These are phyloP conservation scores for Agrilus mali DNA, from an alignment of 2,888 invertebrate genomes.

Conservation along the genomic window DNA sequence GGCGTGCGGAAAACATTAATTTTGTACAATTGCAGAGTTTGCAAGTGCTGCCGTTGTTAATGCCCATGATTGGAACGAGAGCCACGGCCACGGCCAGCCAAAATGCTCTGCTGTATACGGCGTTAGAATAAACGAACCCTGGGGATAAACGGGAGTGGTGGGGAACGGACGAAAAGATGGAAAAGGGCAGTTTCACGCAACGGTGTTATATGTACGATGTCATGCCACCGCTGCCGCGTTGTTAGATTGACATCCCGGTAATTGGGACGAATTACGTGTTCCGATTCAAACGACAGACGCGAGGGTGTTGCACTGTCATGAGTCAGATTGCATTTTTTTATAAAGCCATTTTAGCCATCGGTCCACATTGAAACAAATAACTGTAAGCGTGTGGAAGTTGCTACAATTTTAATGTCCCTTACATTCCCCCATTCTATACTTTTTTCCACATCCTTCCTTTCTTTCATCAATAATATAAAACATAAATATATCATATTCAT, in stretches of 20 bases:
- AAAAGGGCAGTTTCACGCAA: neutral
- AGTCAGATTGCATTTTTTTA: too few species aligned
- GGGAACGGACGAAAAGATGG: neutral
- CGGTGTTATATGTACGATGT: neutral
- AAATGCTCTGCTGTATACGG: neutral
- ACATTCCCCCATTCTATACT: too few species aligned
- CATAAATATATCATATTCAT: too few species aligned
- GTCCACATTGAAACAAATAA: too few species aligned
- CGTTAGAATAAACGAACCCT: constrained; percentile 19
- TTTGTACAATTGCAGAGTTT: constrained; percentile 27
- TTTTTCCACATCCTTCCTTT: too few species aligned
- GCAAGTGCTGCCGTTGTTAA: constrained; percentile 10
- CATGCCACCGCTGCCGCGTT: constrained; percentile 12
- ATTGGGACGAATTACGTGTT: constrained; percentile 21
- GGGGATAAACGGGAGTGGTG: constrained; percentile 11
- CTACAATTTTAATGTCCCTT: too few species aligned
- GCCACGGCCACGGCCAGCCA: constrained; percentile 6
- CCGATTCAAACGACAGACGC: neutral
- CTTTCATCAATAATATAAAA: too few species aligned
- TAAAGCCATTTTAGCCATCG: too few species aligned
- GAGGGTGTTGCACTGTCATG: too few species aligned
- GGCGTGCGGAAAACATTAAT: constrained; percentile 24
- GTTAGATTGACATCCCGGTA: constrained; percentile 24
- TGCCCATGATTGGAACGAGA: constrained; percentile 2
- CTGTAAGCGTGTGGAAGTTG: too few species aligned